Conservation (phyloP, 2,797 vertebrate species). For the Thamnophis elegans region DNA sequence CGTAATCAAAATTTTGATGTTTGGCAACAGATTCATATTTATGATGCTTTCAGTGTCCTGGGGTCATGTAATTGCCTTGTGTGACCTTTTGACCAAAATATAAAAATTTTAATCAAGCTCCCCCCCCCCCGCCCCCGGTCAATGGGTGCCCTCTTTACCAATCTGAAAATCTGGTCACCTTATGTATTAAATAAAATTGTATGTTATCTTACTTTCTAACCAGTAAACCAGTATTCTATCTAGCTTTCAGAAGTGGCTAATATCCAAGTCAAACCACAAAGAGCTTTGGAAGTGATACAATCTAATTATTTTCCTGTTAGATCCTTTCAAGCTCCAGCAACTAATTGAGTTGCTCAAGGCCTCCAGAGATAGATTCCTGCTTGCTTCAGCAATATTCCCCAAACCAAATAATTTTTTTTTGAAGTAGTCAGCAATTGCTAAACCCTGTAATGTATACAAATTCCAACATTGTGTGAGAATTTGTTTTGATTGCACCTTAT, state of each 20-base stretch:
- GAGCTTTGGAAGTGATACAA: not conserved
- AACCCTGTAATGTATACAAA: not conserved
- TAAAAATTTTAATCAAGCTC: too few relatives aligned
- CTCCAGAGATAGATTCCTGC: not conserved
- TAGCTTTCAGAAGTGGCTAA: not conserved
- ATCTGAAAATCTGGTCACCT: too few relatives aligned
- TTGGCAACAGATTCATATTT: too few relatives aligned
- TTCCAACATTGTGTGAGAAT: not conserved
- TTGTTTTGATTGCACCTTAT: not conserved
- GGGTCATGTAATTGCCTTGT: too few relatives aligned
- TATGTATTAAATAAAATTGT: not conserved
- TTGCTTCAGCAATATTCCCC: not conserved
- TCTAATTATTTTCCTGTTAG: not conserved
- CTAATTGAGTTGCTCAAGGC: not conserved
- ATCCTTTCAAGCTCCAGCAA: not conserved
- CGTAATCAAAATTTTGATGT: too few relatives aligned
- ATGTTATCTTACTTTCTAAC: not conserved
- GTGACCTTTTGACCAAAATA: too few relatives aligned
- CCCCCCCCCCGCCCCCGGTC: too few relatives aligned
- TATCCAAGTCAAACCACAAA: not conserved
- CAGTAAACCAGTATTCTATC: not conserved
- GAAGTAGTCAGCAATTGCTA: not conserved
- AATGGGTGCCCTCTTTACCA: too few relatives aligned
- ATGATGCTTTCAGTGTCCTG: too few relatives aligned
- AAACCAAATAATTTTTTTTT: not conserved